phyloP scores from a whole-genome alignment of 2,113 vertebrate species.

The Pluvianellus socialis region DNA sequence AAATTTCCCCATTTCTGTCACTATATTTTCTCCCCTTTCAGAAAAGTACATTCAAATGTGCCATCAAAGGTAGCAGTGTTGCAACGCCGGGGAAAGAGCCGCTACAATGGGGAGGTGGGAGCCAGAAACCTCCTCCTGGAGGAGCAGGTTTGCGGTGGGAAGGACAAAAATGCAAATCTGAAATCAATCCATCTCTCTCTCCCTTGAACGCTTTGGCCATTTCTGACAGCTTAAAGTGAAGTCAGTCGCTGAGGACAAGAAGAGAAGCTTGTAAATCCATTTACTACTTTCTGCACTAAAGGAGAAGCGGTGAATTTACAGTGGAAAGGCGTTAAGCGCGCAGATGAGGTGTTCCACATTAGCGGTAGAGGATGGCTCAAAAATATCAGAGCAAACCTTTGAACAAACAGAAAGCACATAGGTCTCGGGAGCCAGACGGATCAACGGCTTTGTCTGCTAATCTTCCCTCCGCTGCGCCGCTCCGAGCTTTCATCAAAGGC shows the following conservation, averaged over 20 bases:
- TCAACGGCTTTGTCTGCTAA: fast-evolving
- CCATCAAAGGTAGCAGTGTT: background rate
- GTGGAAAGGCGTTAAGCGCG: background rate
- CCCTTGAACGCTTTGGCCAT: background rate
- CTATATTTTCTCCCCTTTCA: background rate
- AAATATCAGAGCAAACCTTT: background rate
- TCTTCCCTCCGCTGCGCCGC: background rate
- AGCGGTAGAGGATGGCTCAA: background rate
- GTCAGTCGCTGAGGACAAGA: background rate
- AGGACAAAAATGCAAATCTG: background rate
- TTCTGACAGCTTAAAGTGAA: background rate
- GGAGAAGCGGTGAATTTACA: background rate
- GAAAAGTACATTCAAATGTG: background rate
- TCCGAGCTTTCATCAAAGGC: background rate
- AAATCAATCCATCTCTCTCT: background rate
- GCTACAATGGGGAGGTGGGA: background rate
- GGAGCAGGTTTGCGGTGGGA: conserved; percentile 1
- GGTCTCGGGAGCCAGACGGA: background rate
- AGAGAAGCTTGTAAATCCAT: background rate
- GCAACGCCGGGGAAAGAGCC: background rate
- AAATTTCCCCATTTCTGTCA: background rate
- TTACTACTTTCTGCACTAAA: background rate
- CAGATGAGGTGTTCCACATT: background rate
- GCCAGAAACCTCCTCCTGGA: conserved; percentile 29
- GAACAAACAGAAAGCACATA: background rate